Evolutionary conservation across 2,888 invertebrate genomes (phyloP).

Genomic region (Temnothorax rugatulus): DNA sequence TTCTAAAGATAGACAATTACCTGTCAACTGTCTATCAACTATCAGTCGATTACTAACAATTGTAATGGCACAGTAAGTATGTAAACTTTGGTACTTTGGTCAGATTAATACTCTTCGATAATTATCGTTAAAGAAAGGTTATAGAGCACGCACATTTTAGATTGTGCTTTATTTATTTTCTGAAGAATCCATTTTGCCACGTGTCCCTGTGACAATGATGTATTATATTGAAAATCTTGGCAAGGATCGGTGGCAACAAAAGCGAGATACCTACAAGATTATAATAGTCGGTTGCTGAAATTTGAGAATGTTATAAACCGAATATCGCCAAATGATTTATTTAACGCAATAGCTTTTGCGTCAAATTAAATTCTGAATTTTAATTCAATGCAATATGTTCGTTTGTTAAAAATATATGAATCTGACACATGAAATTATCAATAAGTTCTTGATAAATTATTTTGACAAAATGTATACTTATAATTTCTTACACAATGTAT

Average conservation of each 20-base stretch:
- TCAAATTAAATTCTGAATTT: neutral
- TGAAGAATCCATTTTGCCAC: conserved; percentile 5
- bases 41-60: neutral
- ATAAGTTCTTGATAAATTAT: neutral
- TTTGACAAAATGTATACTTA: neutral
- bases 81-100: neutral
- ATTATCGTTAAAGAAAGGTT: neutral
- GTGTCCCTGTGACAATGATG: neutral
- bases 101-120: neutral
- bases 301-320: conserved; percentile 29
- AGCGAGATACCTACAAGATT: conserved; percentile 26
- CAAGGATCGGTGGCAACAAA: conserved; percentile 28
- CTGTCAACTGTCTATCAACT: neutral
- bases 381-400: neutral
- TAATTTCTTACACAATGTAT: neutral
- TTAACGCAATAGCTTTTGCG: neutral
- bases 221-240: conserved; percentile 42
- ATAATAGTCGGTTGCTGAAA: conserved; percentile 31
- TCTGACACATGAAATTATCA: neutral
- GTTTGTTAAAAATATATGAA: neutral
- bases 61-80: neutral
- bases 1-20: neutral
- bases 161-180: neutral
- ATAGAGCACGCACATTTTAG: neutral
- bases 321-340: conserved; percentile 11